These are phyloP conservation scores for Nyctibius bracteatus DNA, from an alignment of 2,113 vertebrate genomes.

Conservation along the genomic window DNA sequence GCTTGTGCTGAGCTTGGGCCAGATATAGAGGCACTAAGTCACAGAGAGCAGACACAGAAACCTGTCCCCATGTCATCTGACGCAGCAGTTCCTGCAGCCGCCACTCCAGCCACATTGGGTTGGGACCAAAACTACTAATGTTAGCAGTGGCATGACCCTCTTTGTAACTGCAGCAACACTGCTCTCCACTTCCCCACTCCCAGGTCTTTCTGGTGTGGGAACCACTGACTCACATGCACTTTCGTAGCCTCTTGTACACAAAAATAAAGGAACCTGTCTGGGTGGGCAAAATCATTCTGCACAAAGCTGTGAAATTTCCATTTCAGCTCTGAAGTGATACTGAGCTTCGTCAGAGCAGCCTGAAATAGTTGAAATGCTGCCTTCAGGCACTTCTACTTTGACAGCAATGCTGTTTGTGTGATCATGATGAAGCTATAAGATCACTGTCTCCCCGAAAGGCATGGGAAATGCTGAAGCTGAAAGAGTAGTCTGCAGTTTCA, in stretches of 20 bases:
- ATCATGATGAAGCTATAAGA: neutral
- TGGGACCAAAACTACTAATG: neutral
- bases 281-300: neutral
- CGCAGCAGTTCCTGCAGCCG: neutral
- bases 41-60: neutral
- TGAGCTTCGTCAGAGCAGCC: neutral
- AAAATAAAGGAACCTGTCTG: neutral
- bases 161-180: neutral
- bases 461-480: neutral
- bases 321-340: neutral
- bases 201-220: neutral
- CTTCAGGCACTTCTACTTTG: neutral
- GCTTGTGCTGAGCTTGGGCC: neutral
- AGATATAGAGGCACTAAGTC: too few species aligned
- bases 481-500: neutral
- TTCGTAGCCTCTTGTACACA: neutral
- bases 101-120: accelerated
- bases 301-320: neutral
- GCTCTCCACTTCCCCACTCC: neutral
- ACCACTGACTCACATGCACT: neutral
- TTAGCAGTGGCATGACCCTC: neutral
- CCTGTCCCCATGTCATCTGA: neutral
- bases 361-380: neutral
- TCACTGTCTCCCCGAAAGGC: neutral
- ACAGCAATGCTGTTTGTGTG: neutral